A percentile compares a stretch with the other conserved stretches of the same genome.
phyloP scores from a whole-genome alignment of 2,888 invertebrate genomes.

The Tethea ocularis region DNA sequence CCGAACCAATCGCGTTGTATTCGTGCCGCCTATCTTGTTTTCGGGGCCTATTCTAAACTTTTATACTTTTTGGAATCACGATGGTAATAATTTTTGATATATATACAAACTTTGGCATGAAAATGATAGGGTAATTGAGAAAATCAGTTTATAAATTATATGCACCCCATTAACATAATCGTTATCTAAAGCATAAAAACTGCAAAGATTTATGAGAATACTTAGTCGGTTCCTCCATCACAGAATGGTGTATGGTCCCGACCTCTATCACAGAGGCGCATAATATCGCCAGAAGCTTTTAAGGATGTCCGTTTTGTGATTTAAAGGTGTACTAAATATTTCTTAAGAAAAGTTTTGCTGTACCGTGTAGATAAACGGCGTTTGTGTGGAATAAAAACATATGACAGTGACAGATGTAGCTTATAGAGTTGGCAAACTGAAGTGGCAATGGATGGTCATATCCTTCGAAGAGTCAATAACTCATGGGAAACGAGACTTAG shows the following conservation, averaged over 20 bases:
- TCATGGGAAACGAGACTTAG: too few species aligned
- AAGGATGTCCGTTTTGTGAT: neutral
- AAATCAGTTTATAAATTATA: neutral
- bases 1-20: slow-evolving; percentile 37
- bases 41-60: slow-evolving; percentile 29
- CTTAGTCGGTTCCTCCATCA: neutral
- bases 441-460: too few species aligned
- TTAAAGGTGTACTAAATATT: neutral
- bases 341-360: too few species aligned
- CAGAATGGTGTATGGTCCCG: neutral
- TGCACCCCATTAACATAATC: neutral
- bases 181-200: neutral
- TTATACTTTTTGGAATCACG: neutral
- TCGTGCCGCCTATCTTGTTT: slow-evolving; percentile 25
- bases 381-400: too few species aligned
- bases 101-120: neutral
- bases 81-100: neutral
- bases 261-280: slow-evolving; percentile 1
- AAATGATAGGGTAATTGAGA: neutral
- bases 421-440: too few species aligned
- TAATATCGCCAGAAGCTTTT: neutral
- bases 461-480: too few species aligned
- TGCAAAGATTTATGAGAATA: neutral
- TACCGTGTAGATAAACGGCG: neutral
- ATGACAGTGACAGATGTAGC: too few species aligned